phyloP scores from a whole-genome alignment of 2,797 vertebrate species.

The Chaetophractus vellerosus region DNA sequence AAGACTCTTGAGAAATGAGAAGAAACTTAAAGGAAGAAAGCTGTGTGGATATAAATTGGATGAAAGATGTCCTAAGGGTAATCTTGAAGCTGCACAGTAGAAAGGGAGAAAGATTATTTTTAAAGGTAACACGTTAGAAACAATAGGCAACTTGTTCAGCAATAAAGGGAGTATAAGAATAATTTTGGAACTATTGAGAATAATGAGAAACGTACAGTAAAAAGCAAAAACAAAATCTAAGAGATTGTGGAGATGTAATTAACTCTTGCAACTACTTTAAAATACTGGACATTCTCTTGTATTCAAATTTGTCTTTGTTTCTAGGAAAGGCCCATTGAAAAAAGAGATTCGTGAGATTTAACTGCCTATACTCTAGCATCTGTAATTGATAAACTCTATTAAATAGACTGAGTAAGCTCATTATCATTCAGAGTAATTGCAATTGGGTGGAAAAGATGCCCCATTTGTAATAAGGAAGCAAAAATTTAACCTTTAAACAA shows the following conservation, averaged over 20 bases:
- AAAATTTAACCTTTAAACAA: slow-evolving; percentile 78
- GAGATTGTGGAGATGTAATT: background rate
- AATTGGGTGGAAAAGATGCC: slow-evolving; percentile 22
- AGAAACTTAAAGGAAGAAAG: background rate
- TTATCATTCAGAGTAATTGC: slow-evolving; percentile 18
- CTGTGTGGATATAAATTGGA: background rate
- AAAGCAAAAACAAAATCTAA: background rate
- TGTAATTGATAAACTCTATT: background rate
- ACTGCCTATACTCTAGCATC: background rate
- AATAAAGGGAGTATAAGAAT: background rate
- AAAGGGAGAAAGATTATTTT: background rate
- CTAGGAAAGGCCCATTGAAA: background rate
- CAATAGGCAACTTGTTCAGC: background rate
- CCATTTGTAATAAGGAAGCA: slow-evolving; percentile 62
- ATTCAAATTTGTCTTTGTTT: background rate
- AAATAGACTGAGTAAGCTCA: slow-evolving; percentile 42
- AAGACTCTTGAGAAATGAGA: background rate
- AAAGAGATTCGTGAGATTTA: slow-evolving; percentile 19
- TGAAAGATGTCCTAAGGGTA: background rate
- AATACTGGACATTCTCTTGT: background rate
- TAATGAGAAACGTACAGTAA: background rate
- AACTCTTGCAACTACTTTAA: background rate
- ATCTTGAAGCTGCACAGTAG: background rate
- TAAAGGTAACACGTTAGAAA: background rate
- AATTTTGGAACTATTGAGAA: background rate